phyloP scores from a whole-genome alignment of 2,113 vertebrate genomes.

The Nesospiza acunhae region DNA sequence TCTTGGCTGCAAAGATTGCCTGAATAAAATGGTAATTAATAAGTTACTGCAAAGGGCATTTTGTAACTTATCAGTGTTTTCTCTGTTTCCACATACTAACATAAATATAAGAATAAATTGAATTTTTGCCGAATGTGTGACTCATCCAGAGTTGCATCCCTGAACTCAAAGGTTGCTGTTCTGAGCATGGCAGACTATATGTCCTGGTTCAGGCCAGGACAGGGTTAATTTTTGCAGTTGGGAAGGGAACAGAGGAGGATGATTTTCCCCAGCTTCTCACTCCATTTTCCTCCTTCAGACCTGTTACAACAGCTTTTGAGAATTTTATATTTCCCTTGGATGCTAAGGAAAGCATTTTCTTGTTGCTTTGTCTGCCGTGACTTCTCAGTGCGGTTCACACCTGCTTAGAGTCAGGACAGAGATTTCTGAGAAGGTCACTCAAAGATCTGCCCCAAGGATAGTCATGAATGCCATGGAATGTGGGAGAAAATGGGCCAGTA shows the following conservation, averaged over 20 bases:
- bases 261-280: neutral
- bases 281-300: neutral
- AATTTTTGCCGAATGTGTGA: neutral
- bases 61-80: neutral
- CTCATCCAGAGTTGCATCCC: neutral
- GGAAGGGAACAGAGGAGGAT: neutral
- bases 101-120: neutral
- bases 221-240: neutral
- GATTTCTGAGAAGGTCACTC: neutral
- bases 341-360: neutral
- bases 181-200: neutral
- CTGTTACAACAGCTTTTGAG: neutral
- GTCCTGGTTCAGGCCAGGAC: neutral
- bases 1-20: rapidly evolving
- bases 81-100: neutral
- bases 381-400: neutral
- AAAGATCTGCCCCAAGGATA: neutral
- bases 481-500: neutral
- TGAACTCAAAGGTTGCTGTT: neutral
- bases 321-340: neutral
- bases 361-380: neutral
- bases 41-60: neutral
- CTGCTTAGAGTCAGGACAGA: neutral
- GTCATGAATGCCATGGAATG: neutral
- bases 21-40: neutral